These are phyloP conservation scores for Chrysopilus asiliformis DNA, from an alignment of 2,888 invertebrate species.

Conservation along the genomic window DNA sequence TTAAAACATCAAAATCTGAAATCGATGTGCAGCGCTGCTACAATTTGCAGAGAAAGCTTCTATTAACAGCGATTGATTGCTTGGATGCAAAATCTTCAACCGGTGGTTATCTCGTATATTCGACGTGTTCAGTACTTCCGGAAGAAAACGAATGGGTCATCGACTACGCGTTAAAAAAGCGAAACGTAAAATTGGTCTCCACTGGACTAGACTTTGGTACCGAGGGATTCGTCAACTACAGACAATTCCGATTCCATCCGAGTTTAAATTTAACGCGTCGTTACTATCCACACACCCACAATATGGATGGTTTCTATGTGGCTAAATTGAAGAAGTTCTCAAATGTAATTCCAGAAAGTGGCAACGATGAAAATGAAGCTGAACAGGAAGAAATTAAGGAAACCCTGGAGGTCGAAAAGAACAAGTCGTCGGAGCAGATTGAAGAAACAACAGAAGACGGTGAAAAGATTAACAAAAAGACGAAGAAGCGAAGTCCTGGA, in stretches of 20 bases:
- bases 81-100: conserved; percentile 81
- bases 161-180: conserved; percentile 84
- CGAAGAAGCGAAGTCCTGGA: no score
- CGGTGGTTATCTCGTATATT: conserved; percentile 95
- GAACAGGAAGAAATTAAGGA: conserved; percentile 23
- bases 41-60: conserved; percentile 81
- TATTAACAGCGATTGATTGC: conserved; percentile 94
- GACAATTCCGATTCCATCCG: conserved; percentile 77
- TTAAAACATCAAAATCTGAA: conserved; percentile 84
- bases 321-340: conserved; percentile 96
- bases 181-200: conserved; percentile 86
- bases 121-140: conserved; percentile 93
- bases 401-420: no score
- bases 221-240: conserved; percentile 84
- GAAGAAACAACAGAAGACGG: no score
- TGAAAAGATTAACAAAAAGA: no score
- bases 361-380: conserved; percentile 33
- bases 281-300: conserved; percentile 96
- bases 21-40: conserved; percentile 83
- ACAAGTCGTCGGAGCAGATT: no score
- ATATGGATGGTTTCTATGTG: conserved; percentile 99
- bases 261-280: conserved; percentile 75
- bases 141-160: conserved; percentile 99
- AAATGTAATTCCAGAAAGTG: conserved; percentile 48
- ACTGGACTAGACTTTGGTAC: conserved; percentile 92